A percentile compares a stretch with the other conserved stretches of the same genome.
These are phyloP conservation scores for Tenthredo distinguenda DNA, from an alignment of 2,888 invertebrate species.

Conservation along the genomic window DNA sequence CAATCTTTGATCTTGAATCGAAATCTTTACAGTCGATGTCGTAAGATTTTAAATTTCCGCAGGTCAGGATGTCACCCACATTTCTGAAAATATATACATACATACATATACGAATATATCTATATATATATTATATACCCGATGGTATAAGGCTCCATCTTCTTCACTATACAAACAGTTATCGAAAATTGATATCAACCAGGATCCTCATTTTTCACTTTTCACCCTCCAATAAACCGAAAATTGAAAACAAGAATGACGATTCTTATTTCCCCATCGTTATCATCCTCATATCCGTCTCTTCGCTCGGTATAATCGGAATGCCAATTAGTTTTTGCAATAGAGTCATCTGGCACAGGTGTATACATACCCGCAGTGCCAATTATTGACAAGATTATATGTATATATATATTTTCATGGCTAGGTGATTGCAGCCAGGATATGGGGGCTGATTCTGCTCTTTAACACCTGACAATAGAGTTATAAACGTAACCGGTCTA, in stretches of 20 bases:
- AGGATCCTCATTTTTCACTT: background rate
- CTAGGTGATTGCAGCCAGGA: background rate
- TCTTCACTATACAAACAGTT: background rate
- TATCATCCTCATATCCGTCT: background rate
- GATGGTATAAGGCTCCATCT: background rate
- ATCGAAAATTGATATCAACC: background rate
- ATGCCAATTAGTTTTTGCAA: slow-evolving; percentile 10
- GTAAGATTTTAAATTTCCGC: slow-evolving; percentile 13
- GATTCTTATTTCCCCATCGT: background rate
- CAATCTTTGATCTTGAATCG: slow-evolving; percentile 9
- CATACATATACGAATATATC: too few relatives aligned
- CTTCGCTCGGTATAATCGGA: background rate
- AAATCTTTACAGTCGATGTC: background rate
- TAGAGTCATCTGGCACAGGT: background rate
- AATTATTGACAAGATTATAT: background rate
- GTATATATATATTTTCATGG: background rate
- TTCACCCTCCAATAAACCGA: background rate
- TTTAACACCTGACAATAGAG: slow-evolving; percentile 26
- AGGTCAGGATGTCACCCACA: slow-evolving; percentile 5
- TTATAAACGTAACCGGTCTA: slow-evolving; percentile 20
- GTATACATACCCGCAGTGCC: background rate
- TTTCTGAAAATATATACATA: background rate
- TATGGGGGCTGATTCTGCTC: background rate
- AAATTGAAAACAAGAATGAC: background rate
- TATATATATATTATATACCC: background rate